Evolutionary conservation across 2,113 vertebrate species (phyloP).

Genomic region (Cygnus atratus): DNA sequence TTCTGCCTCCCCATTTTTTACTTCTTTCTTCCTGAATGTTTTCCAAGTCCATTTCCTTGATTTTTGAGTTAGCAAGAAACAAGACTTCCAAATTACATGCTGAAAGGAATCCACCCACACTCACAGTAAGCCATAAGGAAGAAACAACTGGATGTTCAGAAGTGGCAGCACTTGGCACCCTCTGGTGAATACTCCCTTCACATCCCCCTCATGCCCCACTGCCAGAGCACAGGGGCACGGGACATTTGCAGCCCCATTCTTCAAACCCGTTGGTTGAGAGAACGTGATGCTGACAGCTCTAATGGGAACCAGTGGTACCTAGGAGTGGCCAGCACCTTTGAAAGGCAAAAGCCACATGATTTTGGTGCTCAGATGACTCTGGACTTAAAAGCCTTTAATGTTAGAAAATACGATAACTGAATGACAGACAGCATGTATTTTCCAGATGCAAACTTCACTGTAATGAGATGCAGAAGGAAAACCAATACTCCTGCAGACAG

Average conservation of each 20-base stretch:
- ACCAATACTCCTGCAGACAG: not conserved
- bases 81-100: not conserved
- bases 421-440: not conserved
- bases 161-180: not conserved
- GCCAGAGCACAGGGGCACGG: fast-evolving
- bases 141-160: not conserved
- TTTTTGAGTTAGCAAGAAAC: not conserved
- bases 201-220: not conserved
- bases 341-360: not conserved
- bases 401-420: not conserved
- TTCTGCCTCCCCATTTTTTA: not conserved
- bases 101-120: not conserved
- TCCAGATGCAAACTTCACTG: not conserved
- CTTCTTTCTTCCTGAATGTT: not conserved
- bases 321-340: not conserved
- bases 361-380: not conserved
- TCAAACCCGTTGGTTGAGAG: not conserved
- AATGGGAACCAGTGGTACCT: not conserved
- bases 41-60: not conserved
- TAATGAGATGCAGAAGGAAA: slow-evolving; percentile 21
- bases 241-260: fast-evolving
- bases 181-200: fast-evolving
- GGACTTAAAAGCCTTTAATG: not conserved
- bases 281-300: not conserved
- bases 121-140: not conserved